Evolutionary conservation across 2,888 invertebrate genomes (phyloP).

Genomic region (Tetropium fuscum): DNA sequence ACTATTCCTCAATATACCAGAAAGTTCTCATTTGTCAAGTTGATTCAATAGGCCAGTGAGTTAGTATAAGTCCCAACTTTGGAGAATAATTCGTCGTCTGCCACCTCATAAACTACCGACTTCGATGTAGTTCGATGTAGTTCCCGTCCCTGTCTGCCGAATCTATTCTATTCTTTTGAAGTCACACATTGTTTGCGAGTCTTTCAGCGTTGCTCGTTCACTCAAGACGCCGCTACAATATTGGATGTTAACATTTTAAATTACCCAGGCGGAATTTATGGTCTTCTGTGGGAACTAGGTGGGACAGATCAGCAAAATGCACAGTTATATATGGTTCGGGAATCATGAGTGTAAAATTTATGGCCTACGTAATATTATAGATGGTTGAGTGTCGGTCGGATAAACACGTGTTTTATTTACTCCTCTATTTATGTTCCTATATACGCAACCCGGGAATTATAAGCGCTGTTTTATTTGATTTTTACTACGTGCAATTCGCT

Average conservation of each 20-base stretch:
- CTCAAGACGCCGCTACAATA: background rate
- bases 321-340: constrained; percentile 2
- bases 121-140: too few relatives aligned
- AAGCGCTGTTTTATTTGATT: background rate
- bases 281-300: background rate
- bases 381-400: constrained; percentile 6
- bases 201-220: background rate
- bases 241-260: constrained; percentile 2
- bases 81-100: too few relatives aligned
- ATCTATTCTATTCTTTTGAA: background rate
- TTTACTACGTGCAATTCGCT: too few relatives aligned
- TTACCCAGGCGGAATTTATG: background rate
- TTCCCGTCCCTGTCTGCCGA: too few relatives aligned
- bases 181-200: background rate
- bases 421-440: background rate
- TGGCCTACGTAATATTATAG: constrained; percentile 9
- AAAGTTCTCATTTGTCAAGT: too few relatives aligned
- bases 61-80: too few relatives aligned
- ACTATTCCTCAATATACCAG: too few relatives aligned
- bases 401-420: constrained; percentile 8
- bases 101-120: too few relatives aligned
- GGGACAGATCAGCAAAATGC: background rate
- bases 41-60: too few relatives aligned
- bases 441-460: background rate
- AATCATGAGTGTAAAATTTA: constrained; percentile 11